Base-by-base conservation (phyloP, 2,113 vertebrate species). In the Heterotilapia buettikoferi region DNA sequence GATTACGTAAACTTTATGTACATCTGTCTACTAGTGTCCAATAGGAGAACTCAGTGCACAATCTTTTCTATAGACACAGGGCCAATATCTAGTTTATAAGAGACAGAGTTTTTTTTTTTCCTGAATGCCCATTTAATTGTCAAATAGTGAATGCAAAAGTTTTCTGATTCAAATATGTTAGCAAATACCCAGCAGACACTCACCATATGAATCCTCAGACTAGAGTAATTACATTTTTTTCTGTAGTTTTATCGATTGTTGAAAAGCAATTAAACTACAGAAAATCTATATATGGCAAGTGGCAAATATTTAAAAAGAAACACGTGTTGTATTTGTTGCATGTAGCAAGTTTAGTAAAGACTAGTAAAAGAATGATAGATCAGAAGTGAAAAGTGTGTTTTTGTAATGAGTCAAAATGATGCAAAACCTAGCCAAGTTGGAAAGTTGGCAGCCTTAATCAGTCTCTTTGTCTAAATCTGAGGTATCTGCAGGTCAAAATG, bases 101-200 rank as follows among this genome's bases (percentile, higher is more conserved):
- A 71, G n/a, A 43, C 66, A 71, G n/a, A 24, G 36, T 2, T 24
- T 71, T 68, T 6, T 29, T 9, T 0, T 0, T 4, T 2, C 38
- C 38, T 0, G 8, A 71, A 71, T 43, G 38, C 13, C 1, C 2
- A 71, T 71, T 10, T 24, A 43, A 71, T 71, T 43, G 12, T 71
- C 38, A 71, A 43, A 16, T 26, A 71, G 38, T 26, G n/a, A 45
- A 43, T 24, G 0, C 13, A 43, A 71, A 71, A 16, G 1, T 6
- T 16, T 26, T 43, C 13, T 71, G 40, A 45, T 45, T 24, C 38
- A 71, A 26, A 71, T 43, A 71, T 24, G n/a, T 71, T 43, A 43
- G 66, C 3, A 43, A 43, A 71, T 71, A 5, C 43, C 71, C 24
- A 47, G 71, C 21, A 18, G 71, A 76, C 24, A 29, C 16, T 26